Percentiles rank a stretch among this genome's conserved stretches.
These are phyloP conservation scores for Probaryconus sp. DNA, from an alignment of 1,140 invertebrate species.

Conservation along the genomic window DNA sequence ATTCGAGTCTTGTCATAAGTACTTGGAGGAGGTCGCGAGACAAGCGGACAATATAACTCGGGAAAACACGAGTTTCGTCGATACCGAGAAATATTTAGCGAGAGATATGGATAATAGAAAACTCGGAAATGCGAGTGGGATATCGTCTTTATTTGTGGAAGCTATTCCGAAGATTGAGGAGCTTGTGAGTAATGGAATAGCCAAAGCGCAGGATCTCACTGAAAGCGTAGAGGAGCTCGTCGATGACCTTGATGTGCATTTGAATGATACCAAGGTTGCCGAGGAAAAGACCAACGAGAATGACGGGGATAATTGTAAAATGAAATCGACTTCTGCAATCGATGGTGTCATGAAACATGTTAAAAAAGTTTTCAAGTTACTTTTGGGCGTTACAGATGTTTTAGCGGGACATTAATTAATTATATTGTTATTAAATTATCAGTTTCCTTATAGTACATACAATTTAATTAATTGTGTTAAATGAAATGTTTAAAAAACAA, in stretches of 20 bases:
- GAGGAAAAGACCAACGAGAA: slow-evolving; percentile 18
- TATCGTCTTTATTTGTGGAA: slow-evolving; percentile 61
- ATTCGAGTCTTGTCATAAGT: slow-evolving; percentile 25
- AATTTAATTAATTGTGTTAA: neutral
- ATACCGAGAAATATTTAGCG: slow-evolving; percentile 4
- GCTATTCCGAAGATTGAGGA: slow-evolving; percentile 63
- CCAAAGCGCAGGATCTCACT: slow-evolving; percentile 61
- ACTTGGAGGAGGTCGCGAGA: slow-evolving; percentile 11
- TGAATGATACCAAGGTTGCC: slow-evolving; percentile 27
- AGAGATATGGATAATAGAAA: slow-evolving; percentile 27
- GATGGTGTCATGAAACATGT: slow-evolving; percentile 54
- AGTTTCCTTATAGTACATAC: neutral
- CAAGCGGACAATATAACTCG: neutral
- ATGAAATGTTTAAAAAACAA: too few species aligned
- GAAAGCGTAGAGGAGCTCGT: slow-evolving; percentile 63
- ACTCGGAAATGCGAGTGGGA: slow-evolving; percentile 25
- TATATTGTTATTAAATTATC: slow-evolving; percentile 9
- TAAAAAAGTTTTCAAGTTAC: slow-evolving; percentile 66
- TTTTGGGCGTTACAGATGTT: slow-evolving; percentile 44
- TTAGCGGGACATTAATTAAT: slow-evolving; percentile 35
- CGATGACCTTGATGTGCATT: slow-evolving; percentile 59
- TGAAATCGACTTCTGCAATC: too few species aligned
- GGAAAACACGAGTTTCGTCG: slow-evolving; percentile 13
- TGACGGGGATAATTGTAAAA: slow-evolving; percentile 47
- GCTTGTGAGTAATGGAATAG: slow-evolving; percentile 56